Conservation (phyloP, 2,888 invertebrate genomes). For the Folsomia manolachei region DNA sequence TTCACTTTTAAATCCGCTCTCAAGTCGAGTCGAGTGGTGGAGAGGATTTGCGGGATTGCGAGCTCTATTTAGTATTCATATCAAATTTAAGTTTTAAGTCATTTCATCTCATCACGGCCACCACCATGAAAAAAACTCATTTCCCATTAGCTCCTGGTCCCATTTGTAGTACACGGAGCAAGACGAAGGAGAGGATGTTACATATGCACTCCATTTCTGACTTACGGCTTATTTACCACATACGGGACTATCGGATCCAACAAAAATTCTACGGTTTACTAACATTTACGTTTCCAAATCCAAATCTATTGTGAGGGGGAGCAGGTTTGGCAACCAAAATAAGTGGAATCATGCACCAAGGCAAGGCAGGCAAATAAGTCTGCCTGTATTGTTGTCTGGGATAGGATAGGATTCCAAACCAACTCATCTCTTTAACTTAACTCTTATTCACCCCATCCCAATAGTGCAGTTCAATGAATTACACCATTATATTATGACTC, state of each 20-base stretch:
- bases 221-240: too few relatives aligned
- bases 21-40: neutral
- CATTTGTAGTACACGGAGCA: neutral
- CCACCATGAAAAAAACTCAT: conserved; percentile 5
- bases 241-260: too few relatives aligned
- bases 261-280: neutral
- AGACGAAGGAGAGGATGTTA: neutral
- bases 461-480: conserved; percentile 8
- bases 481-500: neutral
- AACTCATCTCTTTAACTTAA: neutral
- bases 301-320: conserved; percentile 6
- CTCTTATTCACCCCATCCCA: neutral
- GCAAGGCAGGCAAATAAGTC: conserved; percentile 2
- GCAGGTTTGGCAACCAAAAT: neutral
- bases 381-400: neutral
- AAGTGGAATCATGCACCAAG: neutral
- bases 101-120: conserved; percentile 6
- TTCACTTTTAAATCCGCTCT: conserved; percentile 8
- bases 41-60: neutral
- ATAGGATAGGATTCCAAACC: too few relatives aligned
- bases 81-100: conserved; percentile 13
- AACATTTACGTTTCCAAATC: neutral
- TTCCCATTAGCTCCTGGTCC: neutral
- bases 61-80: conserved; percentile 15
- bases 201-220: too few relatives aligned